These are phyloP conservation scores for Paracentrotus lividus DNA, from an alignment of 53 echinoderm and acorn worm genomes.

Conservation along the genomic window DNA sequence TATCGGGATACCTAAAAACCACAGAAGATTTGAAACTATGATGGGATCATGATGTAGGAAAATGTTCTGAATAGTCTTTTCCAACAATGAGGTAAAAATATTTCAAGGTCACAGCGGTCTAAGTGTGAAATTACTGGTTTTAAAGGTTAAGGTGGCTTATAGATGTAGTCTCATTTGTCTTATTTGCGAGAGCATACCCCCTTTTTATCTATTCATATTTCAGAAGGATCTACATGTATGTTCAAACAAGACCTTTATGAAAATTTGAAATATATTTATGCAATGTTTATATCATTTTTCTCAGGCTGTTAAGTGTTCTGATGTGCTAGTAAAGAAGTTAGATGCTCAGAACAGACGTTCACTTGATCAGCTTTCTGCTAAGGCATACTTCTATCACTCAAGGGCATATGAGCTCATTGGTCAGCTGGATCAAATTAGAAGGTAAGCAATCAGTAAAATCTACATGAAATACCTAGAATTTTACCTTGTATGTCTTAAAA, in stretches of 20 bases:
- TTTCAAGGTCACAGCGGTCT: too few species aligned
- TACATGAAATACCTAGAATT: neutral
- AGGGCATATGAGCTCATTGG: conserved; percentile 95
- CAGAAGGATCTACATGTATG: neutral
- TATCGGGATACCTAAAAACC: too few species aligned
- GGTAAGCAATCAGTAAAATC: conserved; percentile 74
- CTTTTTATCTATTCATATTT: neutral
- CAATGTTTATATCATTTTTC: conserved; percentile 2
- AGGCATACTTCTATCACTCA: conserved; percentile 99
- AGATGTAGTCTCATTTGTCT: too few species aligned
- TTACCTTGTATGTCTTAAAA: too few species aligned
- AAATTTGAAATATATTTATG: neutral
- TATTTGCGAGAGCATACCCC: too few species aligned
- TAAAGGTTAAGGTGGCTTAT: too few species aligned
- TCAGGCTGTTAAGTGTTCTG: conserved; percentile 98
- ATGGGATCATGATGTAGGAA: too few species aligned
- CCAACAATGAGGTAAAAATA: too few species aligned
- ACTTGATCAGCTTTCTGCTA: conserved; percentile 96
- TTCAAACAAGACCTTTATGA: neutral
- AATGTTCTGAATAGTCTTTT: too few species aligned
- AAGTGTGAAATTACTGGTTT: too few species aligned
- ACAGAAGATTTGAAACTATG: too few species aligned
- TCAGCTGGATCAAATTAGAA: conserved; percentile 95
- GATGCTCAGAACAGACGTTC: conserved; percentile 90
- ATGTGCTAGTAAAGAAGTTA: conserved; percentile 87